Evolutionary conservation across 37 sponge, comb jelly and placozoan genomes (phyloP).

Genomic region (Theonella swinhoei): DNA sequence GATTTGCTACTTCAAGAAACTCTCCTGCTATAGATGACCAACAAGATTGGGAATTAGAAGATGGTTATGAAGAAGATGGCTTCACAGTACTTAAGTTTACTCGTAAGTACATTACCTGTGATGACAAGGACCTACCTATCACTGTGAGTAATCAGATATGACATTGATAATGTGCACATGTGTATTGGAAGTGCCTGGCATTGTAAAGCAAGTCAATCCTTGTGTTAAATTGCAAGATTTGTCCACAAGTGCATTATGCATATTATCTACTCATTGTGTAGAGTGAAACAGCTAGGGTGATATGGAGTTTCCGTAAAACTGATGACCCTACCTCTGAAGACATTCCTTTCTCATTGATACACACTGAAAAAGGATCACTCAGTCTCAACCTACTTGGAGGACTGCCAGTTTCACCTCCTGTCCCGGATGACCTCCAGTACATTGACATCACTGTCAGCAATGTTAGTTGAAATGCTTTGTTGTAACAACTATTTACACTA

Average conservation of each 20-base stretch:
- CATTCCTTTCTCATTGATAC: neutral
- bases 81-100: conserved; percentile 68
- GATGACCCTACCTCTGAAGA: neutral
- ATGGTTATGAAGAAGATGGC: conserved; percentile 60
- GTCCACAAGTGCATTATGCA: too few species aligned
- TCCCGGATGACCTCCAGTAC: neutral
- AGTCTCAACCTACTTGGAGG: conserved; percentile 43
- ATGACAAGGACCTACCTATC: conserved; percentile 23
- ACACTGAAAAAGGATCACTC: neutral
- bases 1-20: conserved; percentile 25
- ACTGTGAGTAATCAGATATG: neutral
- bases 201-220: too few species aligned
- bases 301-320: conserved; percentile 8
- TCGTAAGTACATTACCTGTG: conserved; percentile 53
- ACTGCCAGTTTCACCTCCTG: conserved; percentile 14
- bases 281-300: conserved; percentile 20
- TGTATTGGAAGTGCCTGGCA: too few species aligned
- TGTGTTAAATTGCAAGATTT: too few species aligned
- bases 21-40: conserved; percentile 43
- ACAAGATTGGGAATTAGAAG: conserved; percentile 47
- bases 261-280: too few species aligned
- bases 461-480: neutral
- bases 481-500: too few species aligned
- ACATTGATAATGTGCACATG: too few species aligned
- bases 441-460: neutral